These are phyloP conservation scores for Apantesis nais DNA, from an alignment of 2,888 invertebrate species.

Conservation along the genomic window DNA sequence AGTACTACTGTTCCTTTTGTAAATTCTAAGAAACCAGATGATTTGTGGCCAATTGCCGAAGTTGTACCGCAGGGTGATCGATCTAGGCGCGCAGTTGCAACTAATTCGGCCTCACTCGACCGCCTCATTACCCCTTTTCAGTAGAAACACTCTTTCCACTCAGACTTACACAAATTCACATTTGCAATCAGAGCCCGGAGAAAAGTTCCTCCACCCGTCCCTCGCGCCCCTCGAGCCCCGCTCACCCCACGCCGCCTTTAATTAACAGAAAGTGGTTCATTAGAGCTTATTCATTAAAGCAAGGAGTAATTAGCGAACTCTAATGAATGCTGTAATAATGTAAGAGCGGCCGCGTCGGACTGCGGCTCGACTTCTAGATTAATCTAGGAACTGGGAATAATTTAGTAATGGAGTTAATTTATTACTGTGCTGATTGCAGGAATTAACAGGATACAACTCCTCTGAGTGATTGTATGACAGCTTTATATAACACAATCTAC, in stretches of 20 bases:
- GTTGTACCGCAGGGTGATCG: constrained; percentile 46
- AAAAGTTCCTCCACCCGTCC: constrained; percentile 74
- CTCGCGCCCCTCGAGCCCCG: constrained; percentile 49
- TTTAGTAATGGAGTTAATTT: constrained; percentile 83
- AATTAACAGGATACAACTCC: constrained; percentile 62
- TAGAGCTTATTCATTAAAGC: constrained; percentile 96
- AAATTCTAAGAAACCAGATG: constrained; percentile 1
- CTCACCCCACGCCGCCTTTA: constrained; percentile 88
- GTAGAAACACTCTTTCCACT: constrained; percentile 81
- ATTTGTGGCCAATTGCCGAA: neutral
- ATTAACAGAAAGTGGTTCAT: constrained; percentile 96
- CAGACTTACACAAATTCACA: constrained; percentile 86
- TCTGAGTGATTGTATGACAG: constrained; percentile 22
- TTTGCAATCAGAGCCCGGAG: constrained; percentile 85
- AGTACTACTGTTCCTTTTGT: neutral
- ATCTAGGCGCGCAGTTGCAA: constrained; percentile 70
- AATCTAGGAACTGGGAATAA: constrained; percentile 83
- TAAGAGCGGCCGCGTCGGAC: constrained; percentile 86
- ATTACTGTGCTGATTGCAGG: constrained; percentile 78
- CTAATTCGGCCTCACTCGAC: constrained; percentile 77
- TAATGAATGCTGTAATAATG: constrained; percentile 93
- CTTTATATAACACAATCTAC: neutral
- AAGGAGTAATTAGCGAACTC: constrained; percentile 95
- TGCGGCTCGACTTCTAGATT: constrained; percentile 84
- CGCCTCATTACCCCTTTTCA: constrained; percentile 85